These are phyloP conservation scores for Ascaphus truei DNA, from an alignment of 2,113 vertebrate species.

Conservation along the genomic window DNA sequence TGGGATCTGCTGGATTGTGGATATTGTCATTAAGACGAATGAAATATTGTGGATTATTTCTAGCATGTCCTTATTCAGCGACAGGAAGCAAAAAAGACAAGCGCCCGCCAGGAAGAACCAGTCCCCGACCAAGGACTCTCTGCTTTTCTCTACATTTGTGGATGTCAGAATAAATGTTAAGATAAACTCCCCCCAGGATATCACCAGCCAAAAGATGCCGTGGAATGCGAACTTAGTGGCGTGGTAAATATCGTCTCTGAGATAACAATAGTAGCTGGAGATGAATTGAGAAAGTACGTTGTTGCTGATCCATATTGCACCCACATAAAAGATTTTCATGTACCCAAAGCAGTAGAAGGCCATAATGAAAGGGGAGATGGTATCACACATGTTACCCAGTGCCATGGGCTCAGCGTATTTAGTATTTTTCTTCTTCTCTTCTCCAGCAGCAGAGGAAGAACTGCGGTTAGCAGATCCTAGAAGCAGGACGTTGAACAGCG, in stretches of 20 bases:
- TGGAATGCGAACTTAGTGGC: constrained; percentile 77
- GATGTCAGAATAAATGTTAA: constrained; percentile 45
- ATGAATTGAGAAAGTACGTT: constrained; percentile 70
- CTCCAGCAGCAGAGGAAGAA: constrained; percentile 60
- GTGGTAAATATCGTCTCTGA: constrained; percentile 75
- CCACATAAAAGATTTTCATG: constrained; percentile 63
- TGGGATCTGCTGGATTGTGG: constrained; percentile 74
- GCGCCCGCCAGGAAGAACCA: constrained; percentile 77
- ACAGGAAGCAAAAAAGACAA: constrained; percentile 63
- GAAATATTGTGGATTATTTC: constrained; percentile 73
- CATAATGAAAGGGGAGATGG: constrained; percentile 71
- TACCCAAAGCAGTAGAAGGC: constrained; percentile 81
- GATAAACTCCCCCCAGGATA: constrained; percentile 80
- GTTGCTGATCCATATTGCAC: constrained; percentile 74
- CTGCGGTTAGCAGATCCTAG: constrained; percentile 65
- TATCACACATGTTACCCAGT: constrained; percentile 75
- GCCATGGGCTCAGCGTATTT: constrained; percentile 88
- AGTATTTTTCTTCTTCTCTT: constrained; percentile 85
- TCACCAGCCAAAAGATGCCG: constrained; percentile 75
- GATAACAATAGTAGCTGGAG: constrained; percentile 76
- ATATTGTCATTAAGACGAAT: constrained; percentile 68
- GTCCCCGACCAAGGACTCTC: constrained; percentile 68
- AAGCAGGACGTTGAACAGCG: constrained; percentile 81
- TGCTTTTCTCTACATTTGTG: constrained; percentile 35
- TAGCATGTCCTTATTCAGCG: constrained; percentile 70